Evolutionary conservation across 2,113 vertebrate species (phyloP), one percentile per base, ranked within the genome.

Genomic region (Corythaixoides concolor): DNA sequence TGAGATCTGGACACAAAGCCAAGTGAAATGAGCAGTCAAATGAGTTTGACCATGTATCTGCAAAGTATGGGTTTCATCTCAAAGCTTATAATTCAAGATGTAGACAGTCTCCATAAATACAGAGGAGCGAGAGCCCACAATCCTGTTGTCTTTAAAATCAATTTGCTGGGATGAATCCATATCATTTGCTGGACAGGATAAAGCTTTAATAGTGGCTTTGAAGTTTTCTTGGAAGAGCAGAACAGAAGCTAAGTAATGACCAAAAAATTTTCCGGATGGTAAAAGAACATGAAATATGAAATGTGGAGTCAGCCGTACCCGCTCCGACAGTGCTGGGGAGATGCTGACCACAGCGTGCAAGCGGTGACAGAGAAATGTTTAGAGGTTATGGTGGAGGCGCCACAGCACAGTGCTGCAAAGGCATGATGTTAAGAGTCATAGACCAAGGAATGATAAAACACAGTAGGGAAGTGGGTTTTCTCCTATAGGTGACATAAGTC

Each of bases 261-360:
- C 6, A 53, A 20, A 20, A 35, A 70, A 6, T 49, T 58, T 70
- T 39, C 32, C 1, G 1, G n/a, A 37, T 6, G 26, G 11, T 17
- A 16, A 26, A 18, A 59, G 52, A 76, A 52, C 39, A 12, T 5
- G 8, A 30, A 52, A 39, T 52, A 27, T 6, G 23, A 41, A 23
- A 49, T 64, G 30, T 20, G 3, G 3, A 32, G 21, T 7, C 56
- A 76, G 16, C 32, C 4, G 8, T 41, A 41, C 41, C 32, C 37
- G 53, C 27, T 32, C 10, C 10, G 53, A 5, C 26, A 20, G 27
- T 32, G 37, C 37, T 27, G 24, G n/a, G 35, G 58, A 35, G 49
- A 35, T 17, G 56, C 22, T 43, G 49, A 11, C 47, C 4, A 1
- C 63, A 60, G 47, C 1, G 0, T n/a, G 28, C 15, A 5, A n/a